phyloP scores from a whole-genome alignment of 2,888 invertebrate genomes.

The Reticulitermes lucifugus region DNA sequence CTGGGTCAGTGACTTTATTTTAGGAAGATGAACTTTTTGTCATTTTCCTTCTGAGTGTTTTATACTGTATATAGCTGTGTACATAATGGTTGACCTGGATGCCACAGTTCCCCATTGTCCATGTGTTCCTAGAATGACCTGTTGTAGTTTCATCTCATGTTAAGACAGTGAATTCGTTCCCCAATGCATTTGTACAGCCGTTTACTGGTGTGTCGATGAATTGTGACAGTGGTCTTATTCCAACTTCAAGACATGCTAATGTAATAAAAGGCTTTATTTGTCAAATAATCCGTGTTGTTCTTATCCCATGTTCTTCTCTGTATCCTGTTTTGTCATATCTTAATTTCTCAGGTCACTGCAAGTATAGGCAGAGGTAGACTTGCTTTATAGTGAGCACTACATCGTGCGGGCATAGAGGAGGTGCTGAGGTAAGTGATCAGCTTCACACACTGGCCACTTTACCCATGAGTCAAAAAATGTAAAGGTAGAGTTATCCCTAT shows the following conservation, averaged over 20 bases:
- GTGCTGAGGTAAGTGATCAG: too few species aligned
- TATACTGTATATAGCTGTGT: constrained; percentile 54
- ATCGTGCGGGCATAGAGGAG: too few species aligned
- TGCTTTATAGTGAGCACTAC: too few species aligned
- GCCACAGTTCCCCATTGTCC: constrained; percentile 29
- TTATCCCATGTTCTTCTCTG: neutral
- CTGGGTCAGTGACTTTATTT: constrained; percentile 35
- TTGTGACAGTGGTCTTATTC: constrained; percentile 27
- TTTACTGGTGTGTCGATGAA: constrained; percentile 17
- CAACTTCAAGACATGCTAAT: constrained; percentile 40
- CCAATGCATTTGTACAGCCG: constrained; percentile 26
- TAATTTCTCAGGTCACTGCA: neutral
- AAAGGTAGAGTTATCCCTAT: too few species aligned
- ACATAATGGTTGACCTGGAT: constrained; percentile 39
- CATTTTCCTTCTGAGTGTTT: constrained; percentile 53
- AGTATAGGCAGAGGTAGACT: too few species aligned
- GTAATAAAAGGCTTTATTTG: constrained; percentile 54
- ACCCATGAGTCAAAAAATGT: too few species aligned
- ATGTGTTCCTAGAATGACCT: constrained; percentile 33
- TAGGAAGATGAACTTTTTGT: constrained; percentile 42
- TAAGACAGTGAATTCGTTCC: constrained; percentile 1
- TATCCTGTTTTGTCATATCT: neutral
- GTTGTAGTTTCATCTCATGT: constrained; percentile 15
- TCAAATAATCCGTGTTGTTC: constrained; percentile 37
- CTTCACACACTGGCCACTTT: too few species aligned